A percentile compares a stretch with the other conserved stretches of the same genome.
These are phyloP conservation scores for Agrypnia vestita DNA, from an alignment of 1,140 invertebrate genomes.

Conservation along the genomic window DNA sequence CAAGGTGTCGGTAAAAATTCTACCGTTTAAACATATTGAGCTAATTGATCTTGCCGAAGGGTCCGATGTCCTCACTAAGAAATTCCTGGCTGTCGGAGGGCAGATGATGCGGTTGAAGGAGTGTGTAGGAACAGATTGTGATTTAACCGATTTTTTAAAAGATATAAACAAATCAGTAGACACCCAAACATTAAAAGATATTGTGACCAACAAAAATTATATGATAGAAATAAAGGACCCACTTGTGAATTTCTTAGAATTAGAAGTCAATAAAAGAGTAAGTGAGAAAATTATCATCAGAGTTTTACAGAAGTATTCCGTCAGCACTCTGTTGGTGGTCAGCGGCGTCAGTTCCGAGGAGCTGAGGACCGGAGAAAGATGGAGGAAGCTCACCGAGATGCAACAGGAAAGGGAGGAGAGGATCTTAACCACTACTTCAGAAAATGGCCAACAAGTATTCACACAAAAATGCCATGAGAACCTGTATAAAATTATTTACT, in stretches of 20 bases:
- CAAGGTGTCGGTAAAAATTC: no score
- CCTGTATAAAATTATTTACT: background rate
- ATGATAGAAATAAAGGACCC: background rate
- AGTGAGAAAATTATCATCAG: background rate
- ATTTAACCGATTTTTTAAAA: background rate
- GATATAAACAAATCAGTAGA: background rate
- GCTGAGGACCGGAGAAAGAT: background rate
- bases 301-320: background rate
- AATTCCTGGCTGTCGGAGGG: background rate
- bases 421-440: background rate
- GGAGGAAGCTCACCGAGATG: background rate
- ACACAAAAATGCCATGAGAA: background rate
- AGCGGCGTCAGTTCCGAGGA: background rate
- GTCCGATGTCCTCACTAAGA: background rate
- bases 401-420: background rate
- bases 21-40: no score
- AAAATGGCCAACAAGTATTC: background rate
- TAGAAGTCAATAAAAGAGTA: background rate
- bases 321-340: background rate
- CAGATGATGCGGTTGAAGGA: background rate
- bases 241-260: background rate
- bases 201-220: background rate
- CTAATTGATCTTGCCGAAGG: background rate
- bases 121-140: background rate
- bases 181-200: background rate